Percentiles rank a stretch among this genome's conserved stretches.
Conservation (phyloP, 2,113 vertebrate genomes). For the Mesoclemmys tuberculata region DNA sequence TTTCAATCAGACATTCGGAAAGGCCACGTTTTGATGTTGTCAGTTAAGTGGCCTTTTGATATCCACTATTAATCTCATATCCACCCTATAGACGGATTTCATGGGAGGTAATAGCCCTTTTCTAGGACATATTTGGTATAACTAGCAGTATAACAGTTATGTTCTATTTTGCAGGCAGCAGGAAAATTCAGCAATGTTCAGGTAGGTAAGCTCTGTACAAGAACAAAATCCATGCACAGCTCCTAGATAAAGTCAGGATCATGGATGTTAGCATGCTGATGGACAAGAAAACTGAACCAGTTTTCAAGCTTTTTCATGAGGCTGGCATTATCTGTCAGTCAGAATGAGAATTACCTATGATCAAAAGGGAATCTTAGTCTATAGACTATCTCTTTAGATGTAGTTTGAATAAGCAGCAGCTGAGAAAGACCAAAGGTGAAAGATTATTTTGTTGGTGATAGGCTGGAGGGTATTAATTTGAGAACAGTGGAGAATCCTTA, state of each 20-base stretch:
- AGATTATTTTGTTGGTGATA: conserved; percentile 41
- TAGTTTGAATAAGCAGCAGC: conserved; percentile 44
- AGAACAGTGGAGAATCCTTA: conserved; percentile 23
- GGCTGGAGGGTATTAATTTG: conserved; percentile 17
- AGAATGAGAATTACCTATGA: conserved; percentile 23
- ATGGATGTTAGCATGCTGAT: conserved; percentile 32
- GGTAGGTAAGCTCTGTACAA: conserved; percentile 17
- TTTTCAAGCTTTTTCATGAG: neutral
- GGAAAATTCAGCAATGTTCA: neutral
- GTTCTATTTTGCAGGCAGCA: neutral
- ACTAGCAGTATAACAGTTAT: neutral
- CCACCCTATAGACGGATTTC: fast-evolving
- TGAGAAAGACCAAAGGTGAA: conserved; percentile 50
- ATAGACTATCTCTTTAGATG: conserved; percentile 6
- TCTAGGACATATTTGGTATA: neutral
- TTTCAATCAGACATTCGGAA: neutral
- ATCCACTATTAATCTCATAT: neutral
- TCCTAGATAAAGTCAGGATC: conserved; percentile 31
- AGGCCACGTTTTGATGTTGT: neutral
- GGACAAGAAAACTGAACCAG: conserved; percentile 38
- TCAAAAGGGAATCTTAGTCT: conserved; percentile 39
- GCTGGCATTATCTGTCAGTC: conserved; percentile 4
- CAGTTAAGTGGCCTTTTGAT: neutral
- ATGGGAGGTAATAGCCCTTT: neutral
- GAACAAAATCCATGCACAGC: conserved; percentile 16